Conservation (phyloP, 2,797 vertebrate genomes). For the Allobates femoralis region DNA sequence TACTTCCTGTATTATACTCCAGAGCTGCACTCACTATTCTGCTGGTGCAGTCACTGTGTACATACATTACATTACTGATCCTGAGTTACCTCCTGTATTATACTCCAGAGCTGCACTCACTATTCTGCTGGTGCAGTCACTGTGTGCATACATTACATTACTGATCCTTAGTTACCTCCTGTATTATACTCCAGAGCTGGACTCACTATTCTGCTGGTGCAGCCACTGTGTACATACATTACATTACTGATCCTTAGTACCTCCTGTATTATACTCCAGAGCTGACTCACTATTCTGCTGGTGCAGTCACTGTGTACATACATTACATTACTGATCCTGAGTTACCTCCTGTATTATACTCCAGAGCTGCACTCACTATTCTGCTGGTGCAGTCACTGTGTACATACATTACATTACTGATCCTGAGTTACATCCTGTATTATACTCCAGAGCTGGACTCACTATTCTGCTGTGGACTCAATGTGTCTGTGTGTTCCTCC, state of each 20-base stretch:
- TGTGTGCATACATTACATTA: neutral
- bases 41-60: neutral
- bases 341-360: neutral
- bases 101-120: conserved; percentile 2
- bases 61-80: neutral
- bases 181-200: neutral
- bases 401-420: no score
- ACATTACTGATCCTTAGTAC: neutral
- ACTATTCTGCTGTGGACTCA: no score
- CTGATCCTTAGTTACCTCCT: neutral
- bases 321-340: neutral
- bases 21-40: neutral
- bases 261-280: neutral
- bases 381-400: no score
- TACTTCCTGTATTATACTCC: neutral
- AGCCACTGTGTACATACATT: conserved; percentile 1
- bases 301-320: neutral
- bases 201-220: conserved; percentile 1
- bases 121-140: neutral
- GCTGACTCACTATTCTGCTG: conserved; percentile 4
- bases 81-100: neutral
- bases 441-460: no score
- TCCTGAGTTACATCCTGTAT: no score
- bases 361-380: no score
- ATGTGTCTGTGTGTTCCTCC: no score